Evolutionary conservation across 2,113 vertebrate species (phyloP).

Genomic region (Pitta sordida): DNA sequence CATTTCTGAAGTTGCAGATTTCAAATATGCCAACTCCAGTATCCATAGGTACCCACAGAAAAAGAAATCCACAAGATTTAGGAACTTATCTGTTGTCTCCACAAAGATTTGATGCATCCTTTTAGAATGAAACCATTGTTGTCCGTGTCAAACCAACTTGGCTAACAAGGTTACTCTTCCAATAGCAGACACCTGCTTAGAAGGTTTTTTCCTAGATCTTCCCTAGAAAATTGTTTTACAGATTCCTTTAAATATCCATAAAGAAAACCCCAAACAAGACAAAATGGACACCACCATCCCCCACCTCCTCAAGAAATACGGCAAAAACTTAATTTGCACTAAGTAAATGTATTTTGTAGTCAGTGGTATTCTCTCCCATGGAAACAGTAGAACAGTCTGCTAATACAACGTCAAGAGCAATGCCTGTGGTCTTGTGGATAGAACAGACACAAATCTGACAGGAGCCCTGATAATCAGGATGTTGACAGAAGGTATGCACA

Average conservation of each 20-base stretch:
- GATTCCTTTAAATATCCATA: not conserved
- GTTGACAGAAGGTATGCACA: not conserved
- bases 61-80: not conserved
- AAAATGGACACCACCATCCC: not conserved
- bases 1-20: not conserved
- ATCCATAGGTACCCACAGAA: not conserved
- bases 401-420: not conserved
- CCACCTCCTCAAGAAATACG: not conserved
- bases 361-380: not conserved
- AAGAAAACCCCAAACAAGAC: not conserved
- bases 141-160: not conserved
- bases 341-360: too few relatives aligned
- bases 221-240: not conserved
- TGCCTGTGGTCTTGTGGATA: not conserved
- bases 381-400: not conserved
- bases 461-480: not conserved
- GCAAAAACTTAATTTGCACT: not conserved
- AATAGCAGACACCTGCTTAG: accelerated
- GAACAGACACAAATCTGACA: not conserved
- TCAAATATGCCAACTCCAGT: not conserved
- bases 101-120: not conserved
- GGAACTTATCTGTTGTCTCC: not conserved
- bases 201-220: too few relatives aligned
- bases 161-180: not conserved
- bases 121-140: not conserved